Evolutionary conservation across 2,888 invertebrate genomes (phyloP), one percentile per base, ranked within the genome.

Genomic region (Harmothoe impar): DNA sequence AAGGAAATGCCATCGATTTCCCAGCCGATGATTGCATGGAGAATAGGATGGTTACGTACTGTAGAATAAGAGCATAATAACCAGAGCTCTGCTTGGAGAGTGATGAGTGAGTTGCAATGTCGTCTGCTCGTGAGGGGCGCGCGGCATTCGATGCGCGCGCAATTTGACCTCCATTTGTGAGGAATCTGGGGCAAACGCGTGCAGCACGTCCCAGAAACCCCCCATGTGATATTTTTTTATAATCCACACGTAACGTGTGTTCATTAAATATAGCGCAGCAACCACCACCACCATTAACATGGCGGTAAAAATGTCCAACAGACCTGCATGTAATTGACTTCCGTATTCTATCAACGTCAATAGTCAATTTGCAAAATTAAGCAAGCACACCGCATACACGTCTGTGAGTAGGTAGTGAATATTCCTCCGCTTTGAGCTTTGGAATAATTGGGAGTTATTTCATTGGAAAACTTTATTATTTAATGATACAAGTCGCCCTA

Each of bases 241-340:
- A 29, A 23, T 72, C 72, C 0, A 5, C 72, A n/a, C 68, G n/a
- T 68, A 68, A 72, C 72, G 29, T 72, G 72, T 3, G 29, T 17
- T 72, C 72, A 72, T 72, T 72, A 72, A 72, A 72, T 72, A 72
- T 72, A 72, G 31, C 72, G 31, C 25, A 43, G 43, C 43, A 43
- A 3, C 5, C 43, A 43, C 5, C 43, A 43, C 43, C 10, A 3
- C 43, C 43, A 72, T 62, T 20, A n/a, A 3, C 23, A n/a, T 20
- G 7, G 62, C 20, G 0, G 62, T 15, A 29, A 72, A 72, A 72
- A 72, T 29, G 72, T 29, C 25, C 29, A 12, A 72, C 72, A 72
- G 72, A 72, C 20, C 43, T 43, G 43, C 72, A 72, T 72, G 72
- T 72, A 72, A 72, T 72, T 72, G 72, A 72, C 72, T 72, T 72